Conservation (phyloP, 2,113 vertebrate species). For the Nipponia nippon region DNA sequence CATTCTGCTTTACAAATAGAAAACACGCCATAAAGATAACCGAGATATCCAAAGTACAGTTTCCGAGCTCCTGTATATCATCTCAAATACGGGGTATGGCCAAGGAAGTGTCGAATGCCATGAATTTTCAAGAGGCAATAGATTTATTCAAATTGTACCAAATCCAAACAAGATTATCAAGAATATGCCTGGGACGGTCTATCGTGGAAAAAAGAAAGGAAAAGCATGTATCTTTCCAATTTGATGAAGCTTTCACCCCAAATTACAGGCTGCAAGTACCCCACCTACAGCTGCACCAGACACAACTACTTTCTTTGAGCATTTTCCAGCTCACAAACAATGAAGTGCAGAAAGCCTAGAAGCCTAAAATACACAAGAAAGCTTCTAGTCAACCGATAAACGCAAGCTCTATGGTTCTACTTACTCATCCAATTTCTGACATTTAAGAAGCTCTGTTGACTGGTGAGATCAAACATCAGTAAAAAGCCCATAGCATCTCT, state of each 20-base stretch:
- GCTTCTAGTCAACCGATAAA: background rate
- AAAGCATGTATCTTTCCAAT: background rate
- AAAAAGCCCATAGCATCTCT: constrained; percentile 97
- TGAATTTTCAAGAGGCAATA: background rate
- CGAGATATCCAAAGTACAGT: background rate
- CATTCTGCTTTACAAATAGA: background rate
- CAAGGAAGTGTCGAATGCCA: background rate
- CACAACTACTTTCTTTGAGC: background rate
- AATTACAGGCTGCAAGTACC: background rate
- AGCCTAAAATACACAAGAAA: background rate
- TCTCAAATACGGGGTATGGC: background rate
- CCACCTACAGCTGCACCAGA: background rate
- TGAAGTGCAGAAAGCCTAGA: background rate
- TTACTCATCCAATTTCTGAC: constrained; percentile 98
- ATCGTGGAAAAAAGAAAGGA: background rate
- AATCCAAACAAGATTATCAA: background rate
- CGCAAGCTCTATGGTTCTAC: constrained; percentile 25
- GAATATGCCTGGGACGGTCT: background rate
- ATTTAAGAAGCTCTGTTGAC: constrained; percentile 95
- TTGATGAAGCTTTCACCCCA: background rate
- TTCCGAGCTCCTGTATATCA: background rate
- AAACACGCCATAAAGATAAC: background rate
- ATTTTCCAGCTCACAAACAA: background rate
- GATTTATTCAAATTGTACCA: background rate
- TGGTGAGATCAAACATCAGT: constrained; percentile 95